A percentile compares a stretch with the other conserved stretches of the same genome.
These are phyloP conservation scores for Alces alces DNA, from an alignment of 2,113 vertebrate genomes.

Conservation along the genomic window DNA sequence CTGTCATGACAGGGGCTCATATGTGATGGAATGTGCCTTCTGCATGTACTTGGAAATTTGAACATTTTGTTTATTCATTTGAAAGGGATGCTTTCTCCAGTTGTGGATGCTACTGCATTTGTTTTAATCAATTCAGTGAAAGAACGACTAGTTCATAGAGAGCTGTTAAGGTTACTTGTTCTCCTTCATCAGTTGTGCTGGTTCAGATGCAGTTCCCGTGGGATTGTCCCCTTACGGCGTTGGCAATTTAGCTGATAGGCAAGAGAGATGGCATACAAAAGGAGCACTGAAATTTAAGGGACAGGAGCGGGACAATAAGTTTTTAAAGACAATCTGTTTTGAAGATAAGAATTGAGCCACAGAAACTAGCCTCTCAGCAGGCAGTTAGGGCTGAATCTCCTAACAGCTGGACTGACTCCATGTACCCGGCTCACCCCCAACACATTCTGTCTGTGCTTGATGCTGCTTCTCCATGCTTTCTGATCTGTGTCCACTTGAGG, in stretches of 20 bases:
- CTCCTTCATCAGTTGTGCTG: not conserved
- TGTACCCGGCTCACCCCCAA: not conserved
- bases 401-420: not conserved
- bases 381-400: not conserved
- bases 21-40: not conserved
- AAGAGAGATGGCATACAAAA: not conserved
- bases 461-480: not conserved
- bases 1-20: not conserved
- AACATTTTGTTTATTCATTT: not conserved
- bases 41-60: not conserved
- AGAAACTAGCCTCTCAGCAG: not conserved
- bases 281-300: not conserved
- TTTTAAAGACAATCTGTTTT: not conserved
- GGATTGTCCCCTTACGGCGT: not conserved
- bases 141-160: not conserved
- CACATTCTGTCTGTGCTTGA: not conserved
- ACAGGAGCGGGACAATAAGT: not conserved
- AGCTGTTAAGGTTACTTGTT: not conserved
- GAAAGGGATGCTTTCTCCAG: not conserved
- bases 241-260: not conserved
- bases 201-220: not conserved
- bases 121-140: not conserved
- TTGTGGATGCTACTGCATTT: not conserved
- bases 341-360: not conserved
- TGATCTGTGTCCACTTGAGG: not conserved